Percentiles rank a stretch among this genome's conserved stretches.
Evolutionary conservation across 2,888 invertebrate genomes (phyloP).

Genomic region (Heliconius ismenius): DNA sequence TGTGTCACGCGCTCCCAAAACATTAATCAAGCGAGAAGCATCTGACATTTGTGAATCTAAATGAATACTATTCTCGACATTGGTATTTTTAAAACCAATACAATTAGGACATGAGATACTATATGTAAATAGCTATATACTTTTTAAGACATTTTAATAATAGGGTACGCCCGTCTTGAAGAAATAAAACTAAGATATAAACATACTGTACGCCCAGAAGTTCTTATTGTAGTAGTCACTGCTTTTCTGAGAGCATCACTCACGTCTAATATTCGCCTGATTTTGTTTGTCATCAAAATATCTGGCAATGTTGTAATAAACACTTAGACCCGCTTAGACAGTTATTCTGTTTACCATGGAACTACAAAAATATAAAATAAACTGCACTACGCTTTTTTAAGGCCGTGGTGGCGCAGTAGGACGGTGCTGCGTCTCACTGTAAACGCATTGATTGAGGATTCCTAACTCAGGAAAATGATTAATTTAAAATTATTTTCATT

Average conservation of each 20-base stretch:
- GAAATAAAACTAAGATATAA: background rate
- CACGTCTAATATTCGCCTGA: background rate
- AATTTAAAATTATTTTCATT: no score
- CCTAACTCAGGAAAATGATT: no score
- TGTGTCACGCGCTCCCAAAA: slow-evolving; percentile 35
- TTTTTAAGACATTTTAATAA: no score
- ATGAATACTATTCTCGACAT: slow-evolving; percentile 35
- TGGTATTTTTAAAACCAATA: slow-evolving; percentile 33
- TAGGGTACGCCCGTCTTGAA: background rate
- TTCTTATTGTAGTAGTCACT: no score
- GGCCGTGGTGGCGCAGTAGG: no score
- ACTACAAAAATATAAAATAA: no score
- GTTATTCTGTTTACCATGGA: no score
- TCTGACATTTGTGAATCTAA: slow-evolving; percentile 39
- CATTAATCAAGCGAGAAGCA: slow-evolving; percentile 39
- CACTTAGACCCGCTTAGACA: no score
- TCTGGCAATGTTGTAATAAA: no score
- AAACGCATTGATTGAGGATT: no score
- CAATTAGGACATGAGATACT: slow-evolving; percentile 26
- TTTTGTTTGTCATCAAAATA: background rate
- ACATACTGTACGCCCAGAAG: background rate
- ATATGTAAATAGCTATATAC: background rate
- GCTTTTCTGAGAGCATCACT: background rate
- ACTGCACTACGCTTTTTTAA: no score
- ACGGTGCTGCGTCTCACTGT: no score